Percentiles rank a stretch among this genome's conserved stretches.
phyloP scores from a whole-genome alignment of 2,888 invertebrate species.

The Arrhopalites spinosus region DNA sequence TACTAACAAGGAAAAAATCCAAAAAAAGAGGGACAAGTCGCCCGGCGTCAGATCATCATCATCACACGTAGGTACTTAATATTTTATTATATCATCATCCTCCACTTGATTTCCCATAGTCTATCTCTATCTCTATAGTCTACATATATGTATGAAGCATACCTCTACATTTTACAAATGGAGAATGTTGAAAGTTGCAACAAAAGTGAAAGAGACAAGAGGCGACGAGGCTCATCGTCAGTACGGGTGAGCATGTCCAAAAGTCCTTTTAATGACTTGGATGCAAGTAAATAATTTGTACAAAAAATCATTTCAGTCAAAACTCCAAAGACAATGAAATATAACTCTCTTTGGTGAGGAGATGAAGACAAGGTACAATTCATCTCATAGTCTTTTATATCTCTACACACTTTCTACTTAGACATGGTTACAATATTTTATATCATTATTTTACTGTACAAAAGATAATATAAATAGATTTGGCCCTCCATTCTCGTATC shows the following conservation, averaged over 20 bases:
- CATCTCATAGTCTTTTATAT: too few species aligned
- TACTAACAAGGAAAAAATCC: background rate
- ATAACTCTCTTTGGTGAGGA: background rate
- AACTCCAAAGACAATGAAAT: constrained; percentile 18
- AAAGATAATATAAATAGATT: too few species aligned
- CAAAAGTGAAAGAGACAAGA: background rate
- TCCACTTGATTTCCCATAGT: background rate
- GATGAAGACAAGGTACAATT: background rate
- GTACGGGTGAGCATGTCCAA: too few species aligned
- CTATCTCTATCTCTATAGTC: background rate
- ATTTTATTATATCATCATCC: background rate
- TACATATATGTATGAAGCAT: background rate
- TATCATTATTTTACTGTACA: too few species aligned
- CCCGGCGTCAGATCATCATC: constrained; percentile 31
- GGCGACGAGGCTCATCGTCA: background rate
- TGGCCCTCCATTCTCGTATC: too few species aligned
- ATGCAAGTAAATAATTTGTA: constrained; percentile 5
- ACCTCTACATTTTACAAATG: background rate
- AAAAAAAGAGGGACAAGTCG: constrained; percentile 22
- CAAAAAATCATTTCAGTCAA: background rate
- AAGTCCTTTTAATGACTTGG: constrained; percentile 7
- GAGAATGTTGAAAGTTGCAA: background rate
- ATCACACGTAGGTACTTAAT: background rate
- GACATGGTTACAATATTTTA: too few species aligned
- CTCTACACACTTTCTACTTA: too few species aligned